phyloP scores from a whole-genome alignment of 2,888 invertebrate genomes.

The Brenthis daphne region DNA sequence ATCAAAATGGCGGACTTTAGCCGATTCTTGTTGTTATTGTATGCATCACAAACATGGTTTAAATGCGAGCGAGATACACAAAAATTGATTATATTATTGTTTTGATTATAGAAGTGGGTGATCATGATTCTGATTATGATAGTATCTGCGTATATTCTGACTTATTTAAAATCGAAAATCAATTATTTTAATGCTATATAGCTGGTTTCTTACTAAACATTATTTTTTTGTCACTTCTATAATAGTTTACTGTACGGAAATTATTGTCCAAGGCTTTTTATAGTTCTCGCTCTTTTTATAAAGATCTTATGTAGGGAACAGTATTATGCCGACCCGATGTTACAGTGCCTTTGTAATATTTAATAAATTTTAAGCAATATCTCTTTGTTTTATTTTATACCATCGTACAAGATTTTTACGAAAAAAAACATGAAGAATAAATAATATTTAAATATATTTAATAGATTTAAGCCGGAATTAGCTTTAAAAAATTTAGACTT shows the following conservation, averaged over 20 bases:
- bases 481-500: too few relatives aligned
- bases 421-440: too few relatives aligned
- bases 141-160: background rate
- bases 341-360: conserved; percentile 74
- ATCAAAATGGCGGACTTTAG: conserved; percentile 9
- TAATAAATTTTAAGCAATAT: conserved; percentile 59
- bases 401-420: too few relatives aligned
- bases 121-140: conserved; percentile 7
- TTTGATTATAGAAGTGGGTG: conserved; percentile 8
- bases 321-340: conserved; percentile 46
- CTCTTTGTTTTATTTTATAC: conserved; percentile 38
- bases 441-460: too few relatives aligned
- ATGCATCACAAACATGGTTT: conserved; percentile 15
- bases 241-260: background rate
- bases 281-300: background rate
- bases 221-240: conserved; percentile 2
- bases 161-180: background rate
- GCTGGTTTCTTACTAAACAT: background rate
- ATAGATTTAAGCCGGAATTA: too few relatives aligned
- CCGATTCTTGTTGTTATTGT: conserved; percentile 14
- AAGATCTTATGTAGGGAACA: conserved; percentile 3
- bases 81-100: conserved; percentile 6
- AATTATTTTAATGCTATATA: background rate
- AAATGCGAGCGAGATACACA: background rate
- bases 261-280: background rate